A percentile compares a stretch with the other conserved stretches of the same genome.
Conservation (phyloP, 2,888 invertebrate genomes). For the Spatulosminthurus flaviceps region DNA sequence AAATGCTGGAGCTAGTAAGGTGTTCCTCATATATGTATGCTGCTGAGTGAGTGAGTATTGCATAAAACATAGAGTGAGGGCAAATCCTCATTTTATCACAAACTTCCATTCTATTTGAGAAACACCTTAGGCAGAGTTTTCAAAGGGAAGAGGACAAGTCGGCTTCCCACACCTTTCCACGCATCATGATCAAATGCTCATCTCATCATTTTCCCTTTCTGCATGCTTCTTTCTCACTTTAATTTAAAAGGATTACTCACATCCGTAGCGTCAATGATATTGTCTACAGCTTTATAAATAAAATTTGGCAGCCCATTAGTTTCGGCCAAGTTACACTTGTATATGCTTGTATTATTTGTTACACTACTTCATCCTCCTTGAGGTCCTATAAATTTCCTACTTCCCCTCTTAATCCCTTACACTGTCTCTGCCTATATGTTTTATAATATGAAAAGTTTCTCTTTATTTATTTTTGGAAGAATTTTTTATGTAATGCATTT, state of each 20-base stretch:
- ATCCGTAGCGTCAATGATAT: not conserved
- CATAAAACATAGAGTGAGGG: not conserved
- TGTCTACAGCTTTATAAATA: not conserved
- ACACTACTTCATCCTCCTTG: too few relatives aligned
- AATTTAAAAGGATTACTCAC: conserved; percentile 8
- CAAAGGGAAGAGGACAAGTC: not conserved
- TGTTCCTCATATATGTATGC: not conserved
- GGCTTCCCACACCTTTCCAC: conserved; percentile 1
- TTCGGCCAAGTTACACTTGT: too few relatives aligned
- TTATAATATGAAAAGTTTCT: too few relatives aligned
- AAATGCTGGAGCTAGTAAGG: not conserved
- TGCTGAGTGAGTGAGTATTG: not conserved
- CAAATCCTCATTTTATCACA: conserved; percentile 9
- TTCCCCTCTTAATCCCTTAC: too few relatives aligned
- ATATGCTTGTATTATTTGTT: too few relatives aligned
- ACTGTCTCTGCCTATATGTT: too few relatives aligned
- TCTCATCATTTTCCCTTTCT: not conserved
- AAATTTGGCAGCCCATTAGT: too few relatives aligned
- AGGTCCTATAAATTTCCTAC: too few relatives aligned
- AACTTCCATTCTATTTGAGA: not conserved
- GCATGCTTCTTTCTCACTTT: not conserved
- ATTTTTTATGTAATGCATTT: not conserved
- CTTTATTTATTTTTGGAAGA: too few relatives aligned
- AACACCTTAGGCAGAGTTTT: not conserved
- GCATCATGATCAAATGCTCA: not conserved